Conservation (phyloP, 2,113 vertebrate genomes). For the Crocuta crocuta region DNA sequence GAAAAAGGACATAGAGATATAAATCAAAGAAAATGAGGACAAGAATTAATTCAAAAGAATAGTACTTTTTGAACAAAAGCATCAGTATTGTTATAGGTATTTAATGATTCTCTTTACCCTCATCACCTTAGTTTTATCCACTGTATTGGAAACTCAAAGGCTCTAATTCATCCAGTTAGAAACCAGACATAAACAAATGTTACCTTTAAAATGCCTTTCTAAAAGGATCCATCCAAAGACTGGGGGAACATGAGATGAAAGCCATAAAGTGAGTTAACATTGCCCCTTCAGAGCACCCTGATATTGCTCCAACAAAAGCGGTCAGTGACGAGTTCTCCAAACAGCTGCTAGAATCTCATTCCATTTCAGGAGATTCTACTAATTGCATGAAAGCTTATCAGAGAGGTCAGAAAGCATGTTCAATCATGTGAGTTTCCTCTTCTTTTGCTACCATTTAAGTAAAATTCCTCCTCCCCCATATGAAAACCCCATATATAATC, state of each 20-base stretch:
- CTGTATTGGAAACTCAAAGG: neutral
- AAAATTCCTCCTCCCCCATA: neutral
- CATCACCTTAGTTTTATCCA: slow-evolving; percentile 39
- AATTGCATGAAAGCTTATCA: neutral
- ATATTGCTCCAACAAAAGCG: neutral
- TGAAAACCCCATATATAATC: neutral
- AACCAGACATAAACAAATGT: slow-evolving; percentile 62
- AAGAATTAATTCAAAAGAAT: slow-evolving; percentile 58
- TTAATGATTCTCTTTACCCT: slow-evolving; percentile 25
- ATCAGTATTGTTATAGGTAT: slow-evolving; percentile 15
- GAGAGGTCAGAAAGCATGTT: slow-evolving; percentile 26
- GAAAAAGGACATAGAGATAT: neutral
- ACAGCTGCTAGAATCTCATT: slow-evolving; percentile 12
- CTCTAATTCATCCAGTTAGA: slow-evolving; percentile 33
- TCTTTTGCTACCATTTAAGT: slow-evolving; percentile 40
- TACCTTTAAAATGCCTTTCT: slow-evolving; percentile 6
- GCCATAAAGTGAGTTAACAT: neutral
- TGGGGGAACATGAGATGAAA: neutral
- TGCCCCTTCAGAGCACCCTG: neutral
- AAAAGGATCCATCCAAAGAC: slow-evolving; percentile 14
- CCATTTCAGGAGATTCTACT: slow-evolving; percentile 13
- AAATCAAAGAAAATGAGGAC: slow-evolving; percentile 26
- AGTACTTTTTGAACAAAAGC: slow-evolving; percentile 31
- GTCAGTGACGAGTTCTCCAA: neutral
- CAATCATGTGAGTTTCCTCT: neutral